Percentiles rank a stretch among this genome's conserved stretches.
Conservation (phyloP, 2,113 vertebrate species). For the Spheniscus mendiculus region DNA sequence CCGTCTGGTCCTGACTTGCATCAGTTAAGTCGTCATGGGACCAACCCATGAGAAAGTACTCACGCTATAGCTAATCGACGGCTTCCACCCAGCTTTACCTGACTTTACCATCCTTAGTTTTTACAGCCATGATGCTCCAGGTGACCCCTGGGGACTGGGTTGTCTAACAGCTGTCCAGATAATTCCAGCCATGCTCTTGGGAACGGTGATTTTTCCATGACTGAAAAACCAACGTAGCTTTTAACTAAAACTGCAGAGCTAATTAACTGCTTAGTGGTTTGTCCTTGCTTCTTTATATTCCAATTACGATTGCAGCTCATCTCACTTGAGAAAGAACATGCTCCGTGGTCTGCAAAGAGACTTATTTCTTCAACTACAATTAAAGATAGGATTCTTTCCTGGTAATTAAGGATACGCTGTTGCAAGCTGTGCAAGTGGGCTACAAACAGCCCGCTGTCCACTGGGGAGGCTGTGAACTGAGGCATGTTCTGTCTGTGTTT, state of each 20-base stretch:
- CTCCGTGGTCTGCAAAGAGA: not conserved
- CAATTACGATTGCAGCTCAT: not conserved
- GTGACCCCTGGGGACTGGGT: not conserved
- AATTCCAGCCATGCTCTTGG: not conserved
- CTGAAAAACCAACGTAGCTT: not conserved
- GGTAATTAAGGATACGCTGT: not conserved
- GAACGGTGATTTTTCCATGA: not conserved
- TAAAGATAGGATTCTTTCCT: not conserved
- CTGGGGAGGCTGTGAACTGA: not conserved
- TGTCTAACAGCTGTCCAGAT: not conserved
- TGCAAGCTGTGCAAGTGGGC: not conserved
- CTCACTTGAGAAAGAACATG: not conserved
- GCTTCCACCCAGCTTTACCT: not conserved
- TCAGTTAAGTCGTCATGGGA: not conserved
- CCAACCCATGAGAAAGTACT: not conserved
- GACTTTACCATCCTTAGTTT: not conserved
- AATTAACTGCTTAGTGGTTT: conserved; percentile 23
- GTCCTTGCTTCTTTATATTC: not conserved
- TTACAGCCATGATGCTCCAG: not conserved
- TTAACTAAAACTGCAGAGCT: not conserved
- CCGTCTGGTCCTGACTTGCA: not conserved
- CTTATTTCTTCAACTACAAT: not conserved
- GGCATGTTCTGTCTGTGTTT: not conserved
- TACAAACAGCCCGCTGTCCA: not conserved
- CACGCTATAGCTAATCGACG: rapidly evolving